A percentile compares a stretch with the other conserved stretches of the same genome.
These are phyloP conservation scores for Colius striatus DNA, from an alignment of 2,113 vertebrate species.

Conservation along the genomic window DNA sequence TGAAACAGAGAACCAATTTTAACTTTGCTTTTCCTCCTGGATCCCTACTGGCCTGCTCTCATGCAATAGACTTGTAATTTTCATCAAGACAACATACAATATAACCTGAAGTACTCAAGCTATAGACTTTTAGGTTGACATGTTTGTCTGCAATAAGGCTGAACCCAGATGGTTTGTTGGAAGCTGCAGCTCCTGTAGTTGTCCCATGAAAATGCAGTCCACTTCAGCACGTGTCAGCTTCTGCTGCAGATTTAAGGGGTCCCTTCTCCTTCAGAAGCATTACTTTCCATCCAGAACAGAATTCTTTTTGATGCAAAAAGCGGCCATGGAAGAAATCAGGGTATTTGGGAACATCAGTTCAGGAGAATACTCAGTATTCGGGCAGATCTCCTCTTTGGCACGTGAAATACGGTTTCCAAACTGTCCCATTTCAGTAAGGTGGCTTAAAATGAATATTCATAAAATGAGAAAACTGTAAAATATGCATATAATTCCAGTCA, in stretches of 20 bases:
- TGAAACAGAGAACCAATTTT: slow-evolving; percentile 83
- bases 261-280: not conserved
- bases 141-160: slow-evolving; percentile 62
- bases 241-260: not conserved
- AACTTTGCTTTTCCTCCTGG: slow-evolving; percentile 75
- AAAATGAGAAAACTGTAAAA: slow-evolving; percentile 79
- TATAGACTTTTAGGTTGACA: slow-evolving; percentile 62
- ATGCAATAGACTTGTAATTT: slow-evolving; percentile 67
- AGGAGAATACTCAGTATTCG: slow-evolving; percentile 39
- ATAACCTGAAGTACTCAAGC: slow-evolving; percentile 44
- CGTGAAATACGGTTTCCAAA: slow-evolving; percentile 74
- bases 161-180: slow-evolving; percentile 11
- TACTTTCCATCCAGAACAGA: not conserved
- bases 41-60: slow-evolving; percentile 74
- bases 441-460: slow-evolving; percentile 83
- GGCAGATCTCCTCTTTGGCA: slow-evolving; percentile 62
- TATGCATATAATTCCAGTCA: slow-evolving; percentile 69
- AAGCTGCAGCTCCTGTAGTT: slow-evolving; percentile 33
- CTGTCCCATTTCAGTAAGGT: slow-evolving; percentile 79
- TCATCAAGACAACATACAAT: slow-evolving; percentile 53
- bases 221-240: not conserved
- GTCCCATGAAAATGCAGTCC: not conserved
- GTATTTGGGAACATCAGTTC: slow-evolving; percentile 32
- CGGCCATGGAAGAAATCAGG: slow-evolving; percentile 38
- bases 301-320: slow-evolving; percentile 38